Conservation (phyloP, 1,140 invertebrate species). For the Halesus radiatus region DNA sequence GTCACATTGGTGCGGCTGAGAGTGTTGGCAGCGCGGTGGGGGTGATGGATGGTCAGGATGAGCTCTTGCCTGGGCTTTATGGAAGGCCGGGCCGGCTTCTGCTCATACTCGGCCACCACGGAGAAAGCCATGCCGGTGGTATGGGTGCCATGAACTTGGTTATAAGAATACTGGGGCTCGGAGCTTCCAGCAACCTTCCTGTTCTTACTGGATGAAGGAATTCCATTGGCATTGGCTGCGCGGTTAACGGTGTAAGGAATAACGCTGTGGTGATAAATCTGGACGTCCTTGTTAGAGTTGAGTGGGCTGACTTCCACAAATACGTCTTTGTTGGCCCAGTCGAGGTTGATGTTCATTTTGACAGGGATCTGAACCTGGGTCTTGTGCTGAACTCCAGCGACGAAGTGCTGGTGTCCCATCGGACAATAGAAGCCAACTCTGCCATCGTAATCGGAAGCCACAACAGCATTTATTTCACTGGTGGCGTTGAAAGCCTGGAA, state of each 20-base stretch:
- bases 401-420: conserved; percentile 73
- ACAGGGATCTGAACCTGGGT: conserved; percentile 71
- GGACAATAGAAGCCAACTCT: conserved; percentile 75
- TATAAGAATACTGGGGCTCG: conserved; percentile 59
- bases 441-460: conserved; percentile 69
- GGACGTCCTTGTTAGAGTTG: conserved; percentile 66
- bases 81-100: conserved; percentile 60
- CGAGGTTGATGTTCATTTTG: conserved; percentile 61
- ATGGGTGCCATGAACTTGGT: conserved; percentile 63
- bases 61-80: conserved; percentile 63
- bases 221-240: conserved; percentile 69
- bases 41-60: conserved; percentile 13
- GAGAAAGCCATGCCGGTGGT: conserved; percentile 67
- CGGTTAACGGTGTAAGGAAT: conserved; percentile 73
- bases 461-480: conserved; percentile 66
- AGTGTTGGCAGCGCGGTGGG: background rate
- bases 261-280: conserved; percentile 71
- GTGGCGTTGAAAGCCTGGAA: conserved; percentile 60
- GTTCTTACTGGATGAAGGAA: conserved; percentile 62
- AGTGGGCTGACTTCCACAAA: conserved; percentile 67
- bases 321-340: conserved; percentile 65
- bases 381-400: conserved; percentile 73
- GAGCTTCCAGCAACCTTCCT: conserved; percentile 63
- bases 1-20: background rate
- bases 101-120: conserved; percentile 69